A percentile compares a stretch with the other conserved stretches of the same genome.
Evolutionary conservation across 1,140 invertebrate genomes (phyloP).

Genomic region (Dolichoris vasculosae): DNA sequence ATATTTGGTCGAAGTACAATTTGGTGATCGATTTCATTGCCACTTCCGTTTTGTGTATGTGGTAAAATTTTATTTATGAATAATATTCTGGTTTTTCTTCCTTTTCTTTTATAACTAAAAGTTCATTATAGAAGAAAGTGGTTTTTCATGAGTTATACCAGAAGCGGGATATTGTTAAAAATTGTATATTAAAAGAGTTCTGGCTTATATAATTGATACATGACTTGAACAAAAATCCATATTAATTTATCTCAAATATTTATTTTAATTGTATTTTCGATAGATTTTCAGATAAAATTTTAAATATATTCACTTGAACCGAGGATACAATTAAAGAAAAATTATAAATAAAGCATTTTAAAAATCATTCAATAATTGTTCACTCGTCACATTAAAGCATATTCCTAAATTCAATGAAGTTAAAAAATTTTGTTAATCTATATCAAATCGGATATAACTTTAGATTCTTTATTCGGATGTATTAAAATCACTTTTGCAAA

Average conservation of each 20-base stretch:
- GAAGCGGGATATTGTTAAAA: not conserved
- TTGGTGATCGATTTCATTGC: not conserved
- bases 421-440: too few relatives aligned
- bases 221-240: conserved; percentile 32
- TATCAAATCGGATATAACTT: too few relatives aligned
- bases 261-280: conserved; percentile 20
- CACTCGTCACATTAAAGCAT: too few relatives aligned
- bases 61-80: not conserved
- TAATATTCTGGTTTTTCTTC: not conserved
- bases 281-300: not conserved
- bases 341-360: not conserved
- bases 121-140: not conserved
- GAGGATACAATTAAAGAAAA: not conserved
- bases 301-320: not conserved
- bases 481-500: not conserved
- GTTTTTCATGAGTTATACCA: not conserved
- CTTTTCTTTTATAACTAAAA: not conserved
- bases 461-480: too few relatives aligned
- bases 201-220: conserved; percentile 31
- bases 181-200: not conserved
- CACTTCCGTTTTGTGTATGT: not conserved
- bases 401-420: too few relatives aligned
- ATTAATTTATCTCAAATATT: conserved; percentile 17
- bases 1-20: not conserved
- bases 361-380: too few relatives aligned